Conservation (phyloP, 2,113 vertebrate species). For the Tupaia chinensis region DNA sequence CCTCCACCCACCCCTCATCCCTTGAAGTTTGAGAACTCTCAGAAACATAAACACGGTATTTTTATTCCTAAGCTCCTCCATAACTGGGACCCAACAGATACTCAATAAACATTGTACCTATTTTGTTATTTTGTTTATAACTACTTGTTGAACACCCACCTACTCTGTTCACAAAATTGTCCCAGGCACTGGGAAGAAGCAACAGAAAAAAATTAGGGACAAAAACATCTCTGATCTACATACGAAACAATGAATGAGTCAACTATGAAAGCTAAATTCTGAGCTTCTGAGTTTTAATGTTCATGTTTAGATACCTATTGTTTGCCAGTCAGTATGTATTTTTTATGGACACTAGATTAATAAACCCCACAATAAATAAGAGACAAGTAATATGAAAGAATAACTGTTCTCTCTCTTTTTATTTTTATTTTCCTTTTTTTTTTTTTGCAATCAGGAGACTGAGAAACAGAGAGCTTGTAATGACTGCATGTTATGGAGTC, state of each 20-base stretch:
- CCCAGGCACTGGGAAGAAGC: not conserved
- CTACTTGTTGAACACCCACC: not conserved
- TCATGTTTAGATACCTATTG: not conserved
- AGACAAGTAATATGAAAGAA: not conserved
- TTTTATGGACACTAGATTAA: no score
- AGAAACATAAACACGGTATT: not conserved
- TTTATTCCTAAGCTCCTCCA: not conserved
- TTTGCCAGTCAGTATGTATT: not conserved
- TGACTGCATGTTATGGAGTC: not conserved
- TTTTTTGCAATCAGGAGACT: not conserved
- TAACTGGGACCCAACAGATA: not conserved
- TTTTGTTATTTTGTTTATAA: not conserved
- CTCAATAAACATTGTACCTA: not conserved
- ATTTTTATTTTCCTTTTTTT: not conserved
- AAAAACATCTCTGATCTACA: not conserved
- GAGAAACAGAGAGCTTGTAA: not conserved
- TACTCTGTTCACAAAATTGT: not conserved
- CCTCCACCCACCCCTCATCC: not conserved
- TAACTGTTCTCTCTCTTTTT: not conserved
- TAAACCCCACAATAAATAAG: not conserved
- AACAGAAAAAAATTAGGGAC: not conserved
- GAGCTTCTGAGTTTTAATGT: not conserved
- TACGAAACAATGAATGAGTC: not conserved
- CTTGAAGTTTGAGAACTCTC: not conserved
- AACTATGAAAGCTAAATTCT: not conserved